Evolutionary conservation across 2,797 vertebrate species (phyloP).

Genomic region (Siniperca scherzeri): DNA sequence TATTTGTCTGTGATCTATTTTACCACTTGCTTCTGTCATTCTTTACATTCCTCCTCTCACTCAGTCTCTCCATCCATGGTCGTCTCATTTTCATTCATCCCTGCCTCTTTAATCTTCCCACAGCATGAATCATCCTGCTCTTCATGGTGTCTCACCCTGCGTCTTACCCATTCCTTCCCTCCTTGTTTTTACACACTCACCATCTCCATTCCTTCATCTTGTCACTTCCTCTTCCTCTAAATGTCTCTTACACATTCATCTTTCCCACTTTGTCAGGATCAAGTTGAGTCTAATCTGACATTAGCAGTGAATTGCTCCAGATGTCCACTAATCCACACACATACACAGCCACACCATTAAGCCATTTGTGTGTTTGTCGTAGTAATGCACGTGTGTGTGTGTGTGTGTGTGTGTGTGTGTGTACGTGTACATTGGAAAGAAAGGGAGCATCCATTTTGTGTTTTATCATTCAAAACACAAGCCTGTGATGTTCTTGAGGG

Average conservation of each 20-base stretch:
- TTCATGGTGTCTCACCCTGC: slow-evolving; percentile 31
- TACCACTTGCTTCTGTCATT: slow-evolving; percentile 39
- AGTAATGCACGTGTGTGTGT: slow-evolving; percentile 13
- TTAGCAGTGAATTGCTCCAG: slow-evolving; percentile 47
- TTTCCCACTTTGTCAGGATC: slow-evolving; percentile 8
- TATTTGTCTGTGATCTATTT: slow-evolving; percentile 27
- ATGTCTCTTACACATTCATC: not conserved
- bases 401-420: slow-evolving; percentile 4
- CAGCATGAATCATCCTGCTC: slow-evolving; percentile 56
- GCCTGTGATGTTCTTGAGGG: not conserved
- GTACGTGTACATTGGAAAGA: slow-evolving; percentile 7
- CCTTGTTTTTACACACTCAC: slow-evolving; percentile 13
- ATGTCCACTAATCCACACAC: slow-evolving; percentile 50
- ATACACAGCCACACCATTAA: slow-evolving; percentile 9
- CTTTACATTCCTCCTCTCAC: slow-evolving; percentile 38
- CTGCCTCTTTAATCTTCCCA: slow-evolving; percentile 64
- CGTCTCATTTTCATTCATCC: slow-evolving; percentile 58
- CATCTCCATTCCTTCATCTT: slow-evolving; percentile 22
- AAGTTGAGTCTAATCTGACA: slow-evolving; percentile 53
- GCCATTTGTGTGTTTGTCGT: not conserved
- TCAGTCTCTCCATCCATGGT: slow-evolving; percentile 44
- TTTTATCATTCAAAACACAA: slow-evolving; percentile 23
- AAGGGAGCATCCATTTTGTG: slow-evolving; percentile 27
- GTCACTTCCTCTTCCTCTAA: slow-evolving; percentile 15
- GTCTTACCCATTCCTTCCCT: slow-evolving; percentile 12